Percentiles rank a stretch among this genome's conserved stretches.
Evolutionary conservation across 2,797 vertebrate genomes (phyloP).

Genomic region (Echiichthys vipera): DNA sequence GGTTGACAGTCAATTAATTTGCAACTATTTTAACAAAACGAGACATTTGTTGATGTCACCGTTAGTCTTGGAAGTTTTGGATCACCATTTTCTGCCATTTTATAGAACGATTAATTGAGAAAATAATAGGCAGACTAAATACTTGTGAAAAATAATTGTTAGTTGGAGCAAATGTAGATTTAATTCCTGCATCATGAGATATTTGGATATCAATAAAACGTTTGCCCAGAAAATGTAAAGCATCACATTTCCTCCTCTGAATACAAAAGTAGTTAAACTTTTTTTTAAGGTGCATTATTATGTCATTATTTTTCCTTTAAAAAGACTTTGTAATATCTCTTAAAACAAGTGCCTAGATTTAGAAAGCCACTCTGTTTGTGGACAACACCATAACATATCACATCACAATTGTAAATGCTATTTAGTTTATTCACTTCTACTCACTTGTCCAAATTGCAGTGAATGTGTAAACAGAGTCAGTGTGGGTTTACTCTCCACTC

Average conservation of each 20-base stretch:
- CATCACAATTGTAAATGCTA: background rate
- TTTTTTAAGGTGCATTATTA: too few species aligned
- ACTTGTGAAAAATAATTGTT: background rate
- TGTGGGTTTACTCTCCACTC: conserved; percentile 18
- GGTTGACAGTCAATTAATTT: background rate
- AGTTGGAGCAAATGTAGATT: background rate
- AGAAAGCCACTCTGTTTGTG: background rate
- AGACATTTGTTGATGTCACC: background rate
- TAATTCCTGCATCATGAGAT: background rate
- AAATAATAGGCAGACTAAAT: background rate
- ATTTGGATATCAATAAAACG: background rate
- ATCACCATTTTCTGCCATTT: background rate
- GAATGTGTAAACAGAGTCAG: background rate
- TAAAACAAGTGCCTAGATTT: background rate
- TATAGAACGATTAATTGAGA: background rate
- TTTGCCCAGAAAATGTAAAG: background rate
- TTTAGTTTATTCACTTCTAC: too few species aligned
- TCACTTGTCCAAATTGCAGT: background rate
- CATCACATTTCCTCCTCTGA: background rate
- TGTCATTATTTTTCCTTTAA: background rate
- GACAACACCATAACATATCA: too few species aligned
- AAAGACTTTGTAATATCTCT: background rate
- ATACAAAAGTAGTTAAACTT: background rate
- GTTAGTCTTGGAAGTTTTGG: background rate
- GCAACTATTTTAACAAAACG: background rate